phyloP scores from a whole-genome alignment of 2,888 invertebrate species.

The Sinotaia quadrata region DNA sequence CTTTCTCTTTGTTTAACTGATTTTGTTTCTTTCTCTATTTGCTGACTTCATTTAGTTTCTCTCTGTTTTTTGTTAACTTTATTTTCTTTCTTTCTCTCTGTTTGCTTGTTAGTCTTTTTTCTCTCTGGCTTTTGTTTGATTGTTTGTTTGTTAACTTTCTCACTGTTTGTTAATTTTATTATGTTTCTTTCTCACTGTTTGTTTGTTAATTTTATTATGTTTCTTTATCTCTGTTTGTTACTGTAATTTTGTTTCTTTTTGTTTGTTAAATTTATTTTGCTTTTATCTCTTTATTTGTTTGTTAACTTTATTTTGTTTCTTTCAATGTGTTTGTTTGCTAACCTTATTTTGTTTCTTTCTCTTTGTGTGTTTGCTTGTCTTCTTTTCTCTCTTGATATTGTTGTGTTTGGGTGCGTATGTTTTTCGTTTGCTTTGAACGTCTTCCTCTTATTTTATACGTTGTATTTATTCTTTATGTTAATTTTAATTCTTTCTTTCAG shows the following conservation, averaged over 20 bases:
- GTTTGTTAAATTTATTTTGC: not conserved
- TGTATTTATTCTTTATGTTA: no score
- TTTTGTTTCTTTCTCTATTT: not conserved
- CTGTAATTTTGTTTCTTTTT: not conserved
- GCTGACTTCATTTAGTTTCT: not conserved
- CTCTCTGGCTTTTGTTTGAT: not conserved
- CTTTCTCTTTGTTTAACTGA: not conserved
- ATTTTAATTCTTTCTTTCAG: no score
- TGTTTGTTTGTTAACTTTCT: not conserved
- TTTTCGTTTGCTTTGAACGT: not conserved
- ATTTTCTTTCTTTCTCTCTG: not conserved
- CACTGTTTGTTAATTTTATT: not conserved
- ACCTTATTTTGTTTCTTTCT: not conserved
- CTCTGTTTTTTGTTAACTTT: not conserved
- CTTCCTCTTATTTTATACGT: no score
- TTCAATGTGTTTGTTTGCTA: not conserved
- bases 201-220: not conserved
- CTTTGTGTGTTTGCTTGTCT: not conserved
- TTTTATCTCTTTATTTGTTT: not conserved
- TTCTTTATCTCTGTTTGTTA: not conserved
- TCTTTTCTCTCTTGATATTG: not conserved
- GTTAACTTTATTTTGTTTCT: not conserved
- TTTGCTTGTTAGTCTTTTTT: not conserved
- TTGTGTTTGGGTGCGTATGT: not conserved
- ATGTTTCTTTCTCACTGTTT: not conserved